Base-by-base conservation (phyloP, 2,113 vertebrate genomes). In the Gambusia affinis region DNA sequence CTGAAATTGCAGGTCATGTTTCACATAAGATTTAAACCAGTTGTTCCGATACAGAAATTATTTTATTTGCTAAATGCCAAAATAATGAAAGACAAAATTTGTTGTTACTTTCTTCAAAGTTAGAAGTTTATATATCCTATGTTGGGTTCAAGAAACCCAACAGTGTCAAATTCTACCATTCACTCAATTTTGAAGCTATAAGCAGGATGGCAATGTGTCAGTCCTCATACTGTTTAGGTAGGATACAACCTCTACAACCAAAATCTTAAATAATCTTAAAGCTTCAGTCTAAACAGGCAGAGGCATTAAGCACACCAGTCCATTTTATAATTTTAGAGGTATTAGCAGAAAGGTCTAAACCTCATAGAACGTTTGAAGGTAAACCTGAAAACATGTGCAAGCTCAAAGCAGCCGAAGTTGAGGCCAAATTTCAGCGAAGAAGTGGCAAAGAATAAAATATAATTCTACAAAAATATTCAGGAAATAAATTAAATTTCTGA, bases 1-100 rank as follows among this genome's bases (percentile, higher is more conserved):
- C 72, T 51, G 60, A 42, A 60, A 68, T 72, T 74, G 72, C 66
- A 69, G 60, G 61, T 19, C 47, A 60, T 10, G 51, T 57, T 57
- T 57, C 51, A 57, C 22, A n/a, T 57, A 57, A 57, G 51, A 24
- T 7, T 8, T 19, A 54, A 54, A 54, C 17, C 17, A 54, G 22
- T 8, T 22, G 7, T 54, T 54, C 10, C 17, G 42, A 8, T 54
- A 22, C 4, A 22, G 4, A 44, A 17, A 17, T 15, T 1, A 44
- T 17, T 44, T 44, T 44, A 17, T 44, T 44, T 44, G 42, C 42
- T 4, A 44, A 17, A 44, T 44, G 42, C 42, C 42, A 44, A 15
- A 44, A 44, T 17, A 44, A 44, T 17, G 14, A 44, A 44, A 44
- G 12, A 17, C 12, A 17, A 4, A 44, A 44, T 44, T 4, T 17